Conservation (phyloP, 1,140 invertebrate genomes). For the Leptoteleia sp. region DNA sequence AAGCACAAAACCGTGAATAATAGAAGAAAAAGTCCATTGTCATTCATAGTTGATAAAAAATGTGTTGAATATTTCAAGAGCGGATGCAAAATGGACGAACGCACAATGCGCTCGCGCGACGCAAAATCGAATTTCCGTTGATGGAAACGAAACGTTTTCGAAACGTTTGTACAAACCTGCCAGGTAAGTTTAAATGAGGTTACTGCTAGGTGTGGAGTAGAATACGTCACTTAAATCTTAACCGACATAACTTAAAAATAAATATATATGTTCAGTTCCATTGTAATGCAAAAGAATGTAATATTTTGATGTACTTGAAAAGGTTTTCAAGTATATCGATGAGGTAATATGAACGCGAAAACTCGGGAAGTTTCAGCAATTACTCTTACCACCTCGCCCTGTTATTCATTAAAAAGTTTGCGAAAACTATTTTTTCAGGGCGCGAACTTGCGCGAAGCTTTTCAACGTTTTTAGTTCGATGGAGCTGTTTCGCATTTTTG, state of each 20-base stretch:
- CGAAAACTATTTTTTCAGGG: not conserved
- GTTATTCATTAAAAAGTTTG: not conserved
- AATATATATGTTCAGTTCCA: no score
- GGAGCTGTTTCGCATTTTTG: constrained; percentile 27
- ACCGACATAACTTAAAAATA: no score
- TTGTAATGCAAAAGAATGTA: no score
- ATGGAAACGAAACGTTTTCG: constrained; percentile 22
- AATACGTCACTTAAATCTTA: no score
- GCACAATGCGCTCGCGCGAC: constrained; percentile 20
- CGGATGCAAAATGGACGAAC: constrained; percentile 24
- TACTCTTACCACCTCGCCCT: constrained; percentile 1
- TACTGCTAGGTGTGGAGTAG: constrained; percentile 10
- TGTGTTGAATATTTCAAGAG: constrained; percentile 39
- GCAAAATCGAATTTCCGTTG: constrained; percentile 21
- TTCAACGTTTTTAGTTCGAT: constrained; percentile 17
- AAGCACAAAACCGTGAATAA: constrained; percentile 39
- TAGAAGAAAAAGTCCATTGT: constrained; percentile 38
- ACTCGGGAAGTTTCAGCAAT: no score
- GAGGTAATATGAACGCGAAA: no score
- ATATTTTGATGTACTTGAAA: no score
- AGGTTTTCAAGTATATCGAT: no score
- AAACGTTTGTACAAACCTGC: constrained; percentile 25
- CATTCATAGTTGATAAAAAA: constrained; percentile 51
- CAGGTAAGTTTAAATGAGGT: constrained; percentile 34
- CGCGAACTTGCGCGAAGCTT: not conserved